phyloP scores from a whole-genome alignment of 2,113 vertebrate genomes.

The Labeo rohita region DNA sequence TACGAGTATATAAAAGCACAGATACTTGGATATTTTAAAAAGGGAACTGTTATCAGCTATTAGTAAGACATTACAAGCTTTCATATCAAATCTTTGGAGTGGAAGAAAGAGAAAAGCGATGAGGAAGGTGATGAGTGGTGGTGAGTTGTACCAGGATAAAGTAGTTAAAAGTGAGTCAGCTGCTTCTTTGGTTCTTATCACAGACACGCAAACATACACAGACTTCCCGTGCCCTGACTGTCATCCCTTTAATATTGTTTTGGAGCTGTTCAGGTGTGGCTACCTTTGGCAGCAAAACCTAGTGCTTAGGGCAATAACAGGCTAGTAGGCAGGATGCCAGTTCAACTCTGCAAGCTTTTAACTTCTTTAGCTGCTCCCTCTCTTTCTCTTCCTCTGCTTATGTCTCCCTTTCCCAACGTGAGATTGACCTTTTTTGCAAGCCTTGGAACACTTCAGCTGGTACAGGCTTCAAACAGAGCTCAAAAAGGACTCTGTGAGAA shows the following conservation, averaged over 20 bases:
- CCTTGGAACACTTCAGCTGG: slow-evolving; percentile 79
- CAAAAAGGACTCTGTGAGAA: slow-evolving; percentile 48
- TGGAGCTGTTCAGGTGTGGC: slow-evolving; percentile 79
- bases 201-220: slow-evolving; percentile 45
- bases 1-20: background rate
- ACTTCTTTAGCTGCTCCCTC: slow-evolving; percentile 78
- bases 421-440: slow-evolving; percentile 81
- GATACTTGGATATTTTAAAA: background rate
- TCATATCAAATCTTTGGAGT: background rate
- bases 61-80: background rate
- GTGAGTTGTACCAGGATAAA: slow-evolving; percentile 24
- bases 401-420: slow-evolving; percentile 69
- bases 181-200: slow-evolving; percentile 4
- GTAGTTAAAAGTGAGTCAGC: slow-evolving; percentile 67
- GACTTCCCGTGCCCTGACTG: slow-evolving; percentile 44
- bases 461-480: slow-evolving; percentile 76
- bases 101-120: background rate
- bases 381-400: slow-evolving; percentile 63
- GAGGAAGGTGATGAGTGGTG: slow-evolving; percentile 10
- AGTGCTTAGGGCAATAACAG: slow-evolving; percentile 80
- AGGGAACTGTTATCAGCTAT: background rate
- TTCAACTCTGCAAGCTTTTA: slow-evolving; percentile 80
- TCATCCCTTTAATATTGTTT: slow-evolving; percentile 50
- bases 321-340: slow-evolving; percentile 81
- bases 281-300: slow-evolving; percentile 79